Evolutionary conservation across 35 echinoderm and acorn worm genomes (phyloP).

Genomic region (Amphiura filiformis): DNA sequence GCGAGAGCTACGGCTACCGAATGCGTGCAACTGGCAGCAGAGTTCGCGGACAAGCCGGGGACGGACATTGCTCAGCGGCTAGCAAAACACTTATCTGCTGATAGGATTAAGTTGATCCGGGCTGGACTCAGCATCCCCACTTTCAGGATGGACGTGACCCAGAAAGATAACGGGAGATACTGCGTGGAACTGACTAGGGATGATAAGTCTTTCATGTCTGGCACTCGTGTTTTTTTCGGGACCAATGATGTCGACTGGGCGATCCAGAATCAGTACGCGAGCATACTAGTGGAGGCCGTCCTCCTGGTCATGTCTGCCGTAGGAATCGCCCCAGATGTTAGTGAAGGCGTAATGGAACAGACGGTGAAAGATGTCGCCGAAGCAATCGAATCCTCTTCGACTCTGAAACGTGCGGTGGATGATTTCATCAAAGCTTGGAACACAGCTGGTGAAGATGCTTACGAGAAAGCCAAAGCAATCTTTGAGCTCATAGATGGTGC

Average conservation of each 20-base stretch:
- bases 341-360: not conserved
- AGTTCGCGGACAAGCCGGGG: slow-evolving; percentile 9
- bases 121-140: slow-evolving; percentile 41
- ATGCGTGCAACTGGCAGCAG: slow-evolving; percentile 27
- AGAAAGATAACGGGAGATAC: slow-evolving; percentile 5
- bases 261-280: slow-evolving; percentile 12
- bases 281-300: slow-evolving; percentile 38
- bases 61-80: slow-evolving; percentile 3
- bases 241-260: slow-evolving; percentile 19
- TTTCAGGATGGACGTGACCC: slow-evolving; percentile 23
- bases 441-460: not conserved
- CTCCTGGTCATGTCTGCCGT: slow-evolving; percentile 25
- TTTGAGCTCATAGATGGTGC: slow-evolving; percentile 34
- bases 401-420: not conserved
- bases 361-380: not conserved
- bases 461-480: slow-evolving; percentile 25
- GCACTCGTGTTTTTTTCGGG: not conserved
- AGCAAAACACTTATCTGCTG: slow-evolving; percentile 28
- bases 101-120: slow-evolving; percentile 36
- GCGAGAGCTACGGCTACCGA: slow-evolving; percentile 27
- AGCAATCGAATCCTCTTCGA: not conserved
- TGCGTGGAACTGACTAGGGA: not conserved
- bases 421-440: slow-evolving; percentile 19
- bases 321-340: slow-evolving; percentile 15
- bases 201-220: slow-evolving; percentile 3